Evolutionary conservation across 1,140 invertebrate species (phyloP), one percentile per base, ranked within the genome.

Genomic region (Fopius arisanus): DNA sequence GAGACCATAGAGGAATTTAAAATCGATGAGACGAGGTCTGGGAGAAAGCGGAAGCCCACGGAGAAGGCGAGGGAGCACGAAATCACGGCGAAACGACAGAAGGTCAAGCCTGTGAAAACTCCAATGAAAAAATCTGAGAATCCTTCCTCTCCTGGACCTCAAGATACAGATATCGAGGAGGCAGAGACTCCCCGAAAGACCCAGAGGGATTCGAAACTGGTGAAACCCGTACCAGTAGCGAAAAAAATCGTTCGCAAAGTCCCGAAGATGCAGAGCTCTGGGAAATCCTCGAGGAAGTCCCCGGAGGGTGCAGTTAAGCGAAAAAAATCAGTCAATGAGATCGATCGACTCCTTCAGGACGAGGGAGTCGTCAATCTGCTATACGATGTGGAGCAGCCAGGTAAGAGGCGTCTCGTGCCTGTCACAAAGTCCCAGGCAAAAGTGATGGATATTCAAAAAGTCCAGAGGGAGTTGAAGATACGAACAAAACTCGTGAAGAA

Each of bases 361-460:
- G 95, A 96, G 83, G 95, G 95, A 0, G 94, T 94, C 2, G 93
- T 95, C 0, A 95, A 95, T 84, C 93, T 96, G 90, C 87, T 96
- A 14, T 94, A 95, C 78, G 92, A 94, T 21, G 89, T 95, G 1
- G 91, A 93, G 78, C 90, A 91, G 70, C 89, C 89, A 10, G 89
- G 89, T 14, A 82, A 84, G 10, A 86, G 84, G 43, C 83, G 86
- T 37, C 75, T 89, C 9, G 80, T 89, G 40, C 88, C 89, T 0
- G 85, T 90, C 3, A 89, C 89, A 0, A 88, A 89, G 67, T 87
- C 88, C 0, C 88, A 89, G 29, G 84, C 86, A 41, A 89, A 90
- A 54, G 81, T 90, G 0, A 87, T 88, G 83, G 88, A 89, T n/a
- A 76, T 89, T 67, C 87, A 90, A 5, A 90, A 90, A 75, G 87